Percentiles rank a stretch among this genome's conserved stretches.
Evolutionary conservation across 2,113 vertebrate genomes (phyloP).

Genomic region (Prunella fulvescens): DNA sequence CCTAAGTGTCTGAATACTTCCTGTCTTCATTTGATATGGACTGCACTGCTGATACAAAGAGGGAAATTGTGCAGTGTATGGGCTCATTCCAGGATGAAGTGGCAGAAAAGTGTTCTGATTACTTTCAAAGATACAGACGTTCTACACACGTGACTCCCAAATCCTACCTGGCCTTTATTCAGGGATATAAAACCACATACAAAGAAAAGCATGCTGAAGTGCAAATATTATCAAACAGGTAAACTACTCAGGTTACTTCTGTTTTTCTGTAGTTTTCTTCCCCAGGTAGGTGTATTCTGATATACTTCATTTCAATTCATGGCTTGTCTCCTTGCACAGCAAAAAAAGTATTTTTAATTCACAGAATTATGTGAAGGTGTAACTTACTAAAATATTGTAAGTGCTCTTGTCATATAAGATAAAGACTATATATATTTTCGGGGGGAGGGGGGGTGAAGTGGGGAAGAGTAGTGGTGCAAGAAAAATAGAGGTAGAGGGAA

Average conservation of each 20-base stretch:
- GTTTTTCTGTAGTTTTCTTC: not conserved
- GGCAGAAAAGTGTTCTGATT: slow-evolving; percentile 91
- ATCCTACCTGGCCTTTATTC: slow-evolving; percentile 95
- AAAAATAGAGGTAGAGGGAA: not conserved
- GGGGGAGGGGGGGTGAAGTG: no score
- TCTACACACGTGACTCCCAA: slow-evolving; percentile 92
- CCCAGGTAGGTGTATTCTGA: not conserved
- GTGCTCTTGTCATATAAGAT: not conserved
- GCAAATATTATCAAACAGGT: slow-evolving; percentile 87
- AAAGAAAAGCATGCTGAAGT: slow-evolving; percentile 86
- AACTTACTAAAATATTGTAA: not conserved
- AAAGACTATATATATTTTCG: not conserved
- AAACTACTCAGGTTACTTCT: not conserved
- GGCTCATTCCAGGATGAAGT: slow-evolving; percentile 94
- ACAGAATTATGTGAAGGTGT: not conserved
- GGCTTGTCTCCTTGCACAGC: not conserved
- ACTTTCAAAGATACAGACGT: slow-evolving; percentile 92
- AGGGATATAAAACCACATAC: slow-evolving; percentile 89
- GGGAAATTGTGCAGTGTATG: slow-evolving; percentile 92
- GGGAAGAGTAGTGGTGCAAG: not conserved
- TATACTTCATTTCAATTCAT: fast-evolving
- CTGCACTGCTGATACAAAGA: slow-evolving; percentile 82
- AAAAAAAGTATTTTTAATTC: not conserved
- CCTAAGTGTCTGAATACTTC: slow-evolving; percentile 90
- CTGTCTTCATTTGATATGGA: slow-evolving; percentile 87